Base-by-base conservation (phyloP, 2,113 vertebrate species). In the Hucho hucho region DNA sequence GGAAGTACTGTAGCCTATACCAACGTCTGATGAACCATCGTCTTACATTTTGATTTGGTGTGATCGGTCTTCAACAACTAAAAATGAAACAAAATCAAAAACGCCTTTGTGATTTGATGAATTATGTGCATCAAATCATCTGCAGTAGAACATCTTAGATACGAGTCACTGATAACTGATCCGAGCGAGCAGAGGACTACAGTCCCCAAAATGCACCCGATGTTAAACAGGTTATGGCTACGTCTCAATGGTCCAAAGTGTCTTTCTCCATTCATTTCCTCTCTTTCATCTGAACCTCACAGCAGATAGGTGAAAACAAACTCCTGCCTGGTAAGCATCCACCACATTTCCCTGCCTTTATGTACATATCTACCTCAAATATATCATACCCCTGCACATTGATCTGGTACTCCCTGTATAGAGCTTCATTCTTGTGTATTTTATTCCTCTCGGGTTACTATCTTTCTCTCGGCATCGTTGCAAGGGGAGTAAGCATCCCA, bases 61-160 rank as follows among this genome's bases (percentile, higher is more conserved):
- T 29, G 0, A 69, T 69, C 6, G 46, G 75, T 79, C 7, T 78
- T 12, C 16, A 4, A 11, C 26, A n/a, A 20, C 7, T 74, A 73
- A 73, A 25, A 81, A 79, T 81, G 6, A 64, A 71, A 25, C 47
- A 32, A 53, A 73, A 69, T 2, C 22, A 67, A 47, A 29, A 63
- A 47, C 63, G 0, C 6, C 43, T 69, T 53, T 53, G 9, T 43
- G 32, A 32, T 68, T 81, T 59, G 75, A 53, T 73, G 61, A 69
- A 56, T 59, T 80, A 84, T 86, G 84, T 88, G 89, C 83, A 87
- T 85, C 81, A 85, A 66, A 82, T 76, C 73, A 66, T 14, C 43
- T 58, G 72, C 77, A 77, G 71, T 74, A 20, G 73, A 46, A 49
- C 6, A 66, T 79, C 72, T 61, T 5, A 18, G 24, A 43, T 43